Conservation (phyloP, 2,113 vertebrate genomes). For the Calonectris borealis region DNA sequence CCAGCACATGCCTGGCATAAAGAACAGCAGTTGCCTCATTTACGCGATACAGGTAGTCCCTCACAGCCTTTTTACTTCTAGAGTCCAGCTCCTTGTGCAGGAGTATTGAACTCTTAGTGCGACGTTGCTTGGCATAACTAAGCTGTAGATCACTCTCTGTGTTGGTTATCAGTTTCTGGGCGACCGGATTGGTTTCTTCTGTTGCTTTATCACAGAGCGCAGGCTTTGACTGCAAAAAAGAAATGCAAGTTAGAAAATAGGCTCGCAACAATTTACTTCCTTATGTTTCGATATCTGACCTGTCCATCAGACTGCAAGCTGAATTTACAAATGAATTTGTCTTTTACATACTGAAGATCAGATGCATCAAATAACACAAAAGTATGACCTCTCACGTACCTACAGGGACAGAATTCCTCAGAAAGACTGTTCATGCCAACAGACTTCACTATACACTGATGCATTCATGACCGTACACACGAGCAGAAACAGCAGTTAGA, state of each 20-base stretch:
- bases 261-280: not conserved
- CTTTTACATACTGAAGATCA: not conserved
- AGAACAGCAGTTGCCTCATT: slow-evolving; percentile 94
- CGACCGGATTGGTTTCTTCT: slow-evolving; percentile 87
- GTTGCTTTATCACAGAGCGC: slow-evolving; percentile 86
- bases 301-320: not conserved
- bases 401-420: not conserved
- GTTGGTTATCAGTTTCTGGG: slow-evolving; percentile 95
- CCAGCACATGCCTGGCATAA: slow-evolving; percentile 92
- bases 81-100: slow-evolving; percentile 94
- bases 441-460: not conserved
- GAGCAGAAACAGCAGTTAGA: not conserved
- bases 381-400: not conserved
- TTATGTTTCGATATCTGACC: not conserved
- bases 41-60: slow-evolving; percentile 91
- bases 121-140: slow-evolving; percentile 93
- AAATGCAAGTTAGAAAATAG: not conserved
- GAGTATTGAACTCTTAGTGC: slow-evolving; percentile 91
- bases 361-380: not conserved
- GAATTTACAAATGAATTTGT: not conserved
- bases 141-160: slow-evolving; percentile 93
- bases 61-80: slow-evolving; percentile 86
- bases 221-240: slow-evolving; percentile 83
- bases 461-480: fast-evolving
- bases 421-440: not conserved